phyloP scores from a whole-genome alignment of 1,140 invertebrate species.

The Atopsyche davidsoni region DNA sequence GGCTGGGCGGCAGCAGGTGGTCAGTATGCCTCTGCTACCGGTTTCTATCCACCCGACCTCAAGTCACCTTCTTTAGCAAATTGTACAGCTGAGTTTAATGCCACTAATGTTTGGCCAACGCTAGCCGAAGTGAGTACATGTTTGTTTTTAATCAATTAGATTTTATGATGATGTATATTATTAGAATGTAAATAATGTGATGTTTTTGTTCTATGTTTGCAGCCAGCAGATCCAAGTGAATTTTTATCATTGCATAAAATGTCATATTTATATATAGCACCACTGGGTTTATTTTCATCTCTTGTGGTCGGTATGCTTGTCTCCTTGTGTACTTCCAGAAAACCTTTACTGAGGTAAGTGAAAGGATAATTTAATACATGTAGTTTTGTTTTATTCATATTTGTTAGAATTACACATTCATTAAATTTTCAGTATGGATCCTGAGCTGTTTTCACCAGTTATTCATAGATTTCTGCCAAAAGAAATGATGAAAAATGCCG shows the following conservation, averaged over 20 bases:
- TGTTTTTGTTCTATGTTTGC: too few relatives aligned
- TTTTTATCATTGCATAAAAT: constrained; percentile 65
- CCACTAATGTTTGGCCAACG: constrained; percentile 16
- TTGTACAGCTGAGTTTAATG: constrained; percentile 18
- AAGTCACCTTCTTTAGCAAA: constrained; percentile 6
- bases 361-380: too few relatives aligned
- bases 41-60: constrained; percentile 36
- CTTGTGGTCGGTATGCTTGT: constrained; percentile 36
- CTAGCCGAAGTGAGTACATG: too few relatives aligned
- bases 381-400: too few relatives aligned
- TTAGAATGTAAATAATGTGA: too few relatives aligned
- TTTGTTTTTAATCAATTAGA: too few relatives aligned
- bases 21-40: constrained; percentile 42
- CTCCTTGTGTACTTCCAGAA: constrained; percentile 14
- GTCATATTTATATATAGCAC: constrained; percentile 74
- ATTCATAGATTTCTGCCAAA: constrained; percentile 39
- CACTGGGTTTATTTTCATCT: constrained; percentile 44
- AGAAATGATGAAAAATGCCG: constrained; percentile 23
- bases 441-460: constrained; percentile 40
- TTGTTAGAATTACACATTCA: too few relatives aligned
- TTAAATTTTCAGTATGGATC: constrained; percentile 44
- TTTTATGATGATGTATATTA: too few relatives aligned
- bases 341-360: constrained; percentile 8
- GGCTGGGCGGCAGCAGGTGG: constrained; percentile 53
- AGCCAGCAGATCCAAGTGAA: constrained; percentile 37